These are phyloP conservation scores for Hemicrepidius hirtus DNA, from an alignment of 2,888 invertebrate genomes.

Conservation along the genomic window DNA sequence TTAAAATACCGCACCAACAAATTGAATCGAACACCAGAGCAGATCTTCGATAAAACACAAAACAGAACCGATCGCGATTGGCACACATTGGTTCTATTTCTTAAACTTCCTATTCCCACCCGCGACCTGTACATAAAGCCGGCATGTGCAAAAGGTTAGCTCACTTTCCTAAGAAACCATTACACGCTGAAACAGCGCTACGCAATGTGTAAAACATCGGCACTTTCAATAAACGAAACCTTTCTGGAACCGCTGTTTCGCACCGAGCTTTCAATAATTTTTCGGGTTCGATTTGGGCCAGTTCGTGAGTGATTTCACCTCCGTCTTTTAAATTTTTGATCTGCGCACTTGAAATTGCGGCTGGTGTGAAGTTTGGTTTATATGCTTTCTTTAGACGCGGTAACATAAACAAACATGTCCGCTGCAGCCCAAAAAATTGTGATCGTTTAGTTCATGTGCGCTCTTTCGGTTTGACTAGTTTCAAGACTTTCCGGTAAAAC, in stretches of 20 bases:
- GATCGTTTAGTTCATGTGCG: slow-evolving; percentile 66
- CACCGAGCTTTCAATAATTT: background rate
- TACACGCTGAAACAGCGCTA: slow-evolving; percentile 53
- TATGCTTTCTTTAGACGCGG: slow-evolving; percentile 68
- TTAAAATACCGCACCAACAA: slow-evolving; percentile 54
- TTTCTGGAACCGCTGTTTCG: slow-evolving; percentile 5
- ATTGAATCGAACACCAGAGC: slow-evolving; percentile 59
- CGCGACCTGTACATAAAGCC: slow-evolving; percentile 41
- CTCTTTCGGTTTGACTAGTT: slow-evolving; percentile 27
- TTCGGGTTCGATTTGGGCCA: slow-evolving; percentile 12
- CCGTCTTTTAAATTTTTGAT: slow-evolving; percentile 45
- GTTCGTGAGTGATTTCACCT: slow-evolving; percentile 57
- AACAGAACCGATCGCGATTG: slow-evolving; percentile 59
- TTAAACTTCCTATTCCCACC: slow-evolving; percentile 50
- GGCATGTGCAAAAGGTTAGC: slow-evolving; percentile 49
- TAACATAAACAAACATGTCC: slow-evolving; percentile 71
- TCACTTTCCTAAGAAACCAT: slow-evolving; percentile 33
- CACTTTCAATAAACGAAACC: background rate
- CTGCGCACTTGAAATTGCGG: slow-evolving; percentile 61
- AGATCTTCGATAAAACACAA: slow-evolving; percentile 58
- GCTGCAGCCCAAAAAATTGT: slow-evolving; percentile 65
- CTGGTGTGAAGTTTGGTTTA: slow-evolving; percentile 63
- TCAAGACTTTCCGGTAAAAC: slow-evolving; percentile 14
- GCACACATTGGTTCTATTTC: slow-evolving; percentile 58
- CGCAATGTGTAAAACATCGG: slow-evolving; percentile 7